These are phyloP conservation scores for Phrynocephalus forsythii DNA, from an alignment of 2,797 vertebrate genomes.

Conservation along the genomic window DNA sequence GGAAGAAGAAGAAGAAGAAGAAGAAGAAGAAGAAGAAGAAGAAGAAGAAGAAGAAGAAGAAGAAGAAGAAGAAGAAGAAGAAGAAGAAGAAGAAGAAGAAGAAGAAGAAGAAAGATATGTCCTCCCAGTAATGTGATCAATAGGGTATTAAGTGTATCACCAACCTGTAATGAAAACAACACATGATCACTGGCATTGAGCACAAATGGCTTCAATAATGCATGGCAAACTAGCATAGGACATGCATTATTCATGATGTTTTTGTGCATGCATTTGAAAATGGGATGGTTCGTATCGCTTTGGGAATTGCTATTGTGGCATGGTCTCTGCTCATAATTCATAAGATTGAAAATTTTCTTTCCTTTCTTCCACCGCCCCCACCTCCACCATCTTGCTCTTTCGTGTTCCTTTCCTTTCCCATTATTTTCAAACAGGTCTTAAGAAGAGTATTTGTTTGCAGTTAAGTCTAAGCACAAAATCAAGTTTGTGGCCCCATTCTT, in stretches of 20 bases:
- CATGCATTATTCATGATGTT: conserved; percentile 72
- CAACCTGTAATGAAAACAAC: conserved; percentile 55
- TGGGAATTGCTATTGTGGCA: conserved; percentile 51
- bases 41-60: conserved; percentile 47
- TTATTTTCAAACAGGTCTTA: no score
- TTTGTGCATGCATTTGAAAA: conserved; percentile 65
- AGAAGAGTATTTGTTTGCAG: no score
- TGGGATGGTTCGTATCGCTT: conserved; percentile 49
- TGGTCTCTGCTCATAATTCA: conserved; percentile 55
- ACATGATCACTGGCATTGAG: conserved; percentile 62
- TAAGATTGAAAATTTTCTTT: conserved; percentile 39
- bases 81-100: conserved; percentile 3
- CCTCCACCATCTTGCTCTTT: neutral
- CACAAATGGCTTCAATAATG: conserved; percentile 72
- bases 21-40: conserved; percentile 66
- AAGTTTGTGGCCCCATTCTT: no score
- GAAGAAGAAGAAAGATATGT: conserved; percentile 45
- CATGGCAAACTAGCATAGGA: conserved; percentile 64
- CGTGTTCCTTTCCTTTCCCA: neutral
- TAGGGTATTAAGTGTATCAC: conserved; percentile 57
- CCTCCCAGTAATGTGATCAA: conserved; percentile 44
- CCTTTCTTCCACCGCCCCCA: no score
- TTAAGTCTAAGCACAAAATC: no score
- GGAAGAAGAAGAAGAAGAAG: conserved; percentile 57
- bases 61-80: conserved; percentile 4